These are phyloP conservation scores for Xenops minutus DNA, from an alignment of 2,797 vertebrate species.

Conservation along the genomic window DNA sequence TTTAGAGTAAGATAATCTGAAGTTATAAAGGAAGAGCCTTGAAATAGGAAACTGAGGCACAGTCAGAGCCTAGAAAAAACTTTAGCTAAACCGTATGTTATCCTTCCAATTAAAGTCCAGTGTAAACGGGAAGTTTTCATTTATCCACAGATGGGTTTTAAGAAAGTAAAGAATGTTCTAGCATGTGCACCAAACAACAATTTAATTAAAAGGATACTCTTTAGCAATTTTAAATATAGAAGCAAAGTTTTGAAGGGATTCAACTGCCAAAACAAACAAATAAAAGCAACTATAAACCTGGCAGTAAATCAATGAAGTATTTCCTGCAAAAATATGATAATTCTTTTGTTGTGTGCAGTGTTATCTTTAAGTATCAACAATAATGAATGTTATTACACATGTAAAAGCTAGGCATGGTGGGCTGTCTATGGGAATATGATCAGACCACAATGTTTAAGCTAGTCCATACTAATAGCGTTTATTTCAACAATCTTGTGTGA, in stretches of 20 bases:
- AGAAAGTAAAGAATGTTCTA: neutral
- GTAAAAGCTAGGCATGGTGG: neutral
- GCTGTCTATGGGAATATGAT: neutral
- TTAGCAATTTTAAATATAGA: conserved; percentile 40
- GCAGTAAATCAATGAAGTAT: conserved; percentile 21
- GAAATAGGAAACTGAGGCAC: neutral
- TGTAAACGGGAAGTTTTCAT: neutral
- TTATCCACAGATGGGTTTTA: conserved; percentile 2
- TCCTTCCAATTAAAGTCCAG: neutral
- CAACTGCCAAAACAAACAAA: conserved; percentile 28
- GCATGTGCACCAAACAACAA: neutral
- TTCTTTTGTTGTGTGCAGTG: neutral
- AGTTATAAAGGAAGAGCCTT: neutral
- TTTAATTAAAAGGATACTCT: conserved; percentile 45
- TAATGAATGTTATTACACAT: neutral
- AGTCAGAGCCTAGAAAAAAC: neutral
- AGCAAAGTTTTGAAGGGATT: conserved; percentile 31
- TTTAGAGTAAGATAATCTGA: neutral
- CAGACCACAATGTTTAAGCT: neutral
- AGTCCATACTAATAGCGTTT: neutral
- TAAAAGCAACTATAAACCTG: conserved; percentile 6
- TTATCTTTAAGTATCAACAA: conserved; percentile 26
- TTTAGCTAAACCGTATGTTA: neutral
- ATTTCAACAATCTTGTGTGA: neutral
- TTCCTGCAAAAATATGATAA: conserved; percentile 35